Evolutionary conservation across 2,888 invertebrate genomes (phyloP).

Genomic region (Leistus spinibarbis): DNA sequence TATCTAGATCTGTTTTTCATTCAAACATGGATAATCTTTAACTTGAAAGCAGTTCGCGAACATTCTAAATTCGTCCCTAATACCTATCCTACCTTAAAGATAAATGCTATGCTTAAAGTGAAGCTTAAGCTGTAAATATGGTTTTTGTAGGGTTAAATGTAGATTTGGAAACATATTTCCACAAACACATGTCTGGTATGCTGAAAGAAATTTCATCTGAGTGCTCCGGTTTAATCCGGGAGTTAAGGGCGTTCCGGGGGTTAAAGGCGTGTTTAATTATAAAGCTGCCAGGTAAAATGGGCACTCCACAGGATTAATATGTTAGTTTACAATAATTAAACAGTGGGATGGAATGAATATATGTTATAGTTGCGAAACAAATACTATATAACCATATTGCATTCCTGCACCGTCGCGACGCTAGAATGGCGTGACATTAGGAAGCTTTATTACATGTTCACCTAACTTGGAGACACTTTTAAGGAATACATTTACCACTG

Average conservation of each 20-base stretch:
- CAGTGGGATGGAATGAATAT: not conserved
- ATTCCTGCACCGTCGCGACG: constrained; percentile 10
- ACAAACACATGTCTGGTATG: not conserved
- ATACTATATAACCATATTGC: constrained; percentile 20
- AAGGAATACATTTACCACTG: too few relatives aligned
- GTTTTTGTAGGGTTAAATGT: too few relatives aligned
- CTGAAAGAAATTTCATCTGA: not conserved
- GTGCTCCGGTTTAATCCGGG: constrained; percentile 29
- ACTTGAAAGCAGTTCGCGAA: not conserved
- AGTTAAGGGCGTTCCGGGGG: constrained; percentile 3
- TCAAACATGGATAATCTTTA: not conserved
- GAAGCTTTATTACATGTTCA: too few relatives aligned
- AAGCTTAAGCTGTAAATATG: too few relatives aligned
- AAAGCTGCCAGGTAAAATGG: constrained; percentile 14
- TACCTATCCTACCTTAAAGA: too few relatives aligned
- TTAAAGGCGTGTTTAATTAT: constrained; percentile 32
- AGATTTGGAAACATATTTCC: too few relatives aligned
- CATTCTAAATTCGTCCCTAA: too few relatives aligned
- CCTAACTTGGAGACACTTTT: too few relatives aligned
- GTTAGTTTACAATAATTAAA: constrained; percentile 33
- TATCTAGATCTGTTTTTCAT: not conserved
- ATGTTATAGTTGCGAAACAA: not conserved
- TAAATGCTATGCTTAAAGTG: too few relatives aligned
- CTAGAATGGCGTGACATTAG: not conserved
- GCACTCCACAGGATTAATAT: not conserved